Conservation (phyloP, 1,140 invertebrate genomes). For the Musca vetustissima region DNA sequence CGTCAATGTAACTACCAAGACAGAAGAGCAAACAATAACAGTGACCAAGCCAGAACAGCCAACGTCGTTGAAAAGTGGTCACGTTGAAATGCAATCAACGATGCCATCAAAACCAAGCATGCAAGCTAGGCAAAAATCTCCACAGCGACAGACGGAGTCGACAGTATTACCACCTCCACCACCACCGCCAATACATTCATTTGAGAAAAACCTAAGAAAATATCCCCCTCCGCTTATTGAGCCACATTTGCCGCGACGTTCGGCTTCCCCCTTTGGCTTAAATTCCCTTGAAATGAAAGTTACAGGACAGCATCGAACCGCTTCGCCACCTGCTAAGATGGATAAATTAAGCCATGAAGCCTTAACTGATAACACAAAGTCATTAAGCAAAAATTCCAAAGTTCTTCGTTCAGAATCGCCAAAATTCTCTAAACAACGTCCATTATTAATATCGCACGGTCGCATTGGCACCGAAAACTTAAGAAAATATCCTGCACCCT, state of each 20-base stretch:
- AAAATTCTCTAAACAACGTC: background rate
- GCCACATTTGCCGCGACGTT: slow-evolving; percentile 32
- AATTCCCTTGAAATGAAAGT: slow-evolving; percentile 36
- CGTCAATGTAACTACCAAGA: background rate
- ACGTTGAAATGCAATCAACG: slow-evolving; percentile 25
- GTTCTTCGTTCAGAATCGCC: too few species aligned
- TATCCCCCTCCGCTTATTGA: slow-evolving; percentile 49
- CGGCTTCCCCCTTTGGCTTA: slow-evolving; percentile 45
- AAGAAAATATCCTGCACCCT: slow-evolving; percentile 45
- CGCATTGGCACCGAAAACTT: background rate
- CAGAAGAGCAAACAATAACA: background rate
- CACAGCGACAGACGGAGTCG: background rate
- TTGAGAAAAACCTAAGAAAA: slow-evolving; percentile 30
- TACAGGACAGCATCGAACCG: background rate
- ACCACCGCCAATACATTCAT: background rate
- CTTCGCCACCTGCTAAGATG: background rate
- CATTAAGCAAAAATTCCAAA: too few species aligned
- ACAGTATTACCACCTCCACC: background rate
- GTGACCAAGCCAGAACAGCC: background rate
- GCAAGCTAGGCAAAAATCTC: background rate
- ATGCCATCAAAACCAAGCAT: slow-evolving; percentile 2
- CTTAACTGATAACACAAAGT: background rate
- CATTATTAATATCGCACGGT: background rate
- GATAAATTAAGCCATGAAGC: background rate
- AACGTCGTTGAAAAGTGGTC: background rate